These are phyloP conservation scores for Anser cygnoides DNA, from an alignment of 2,113 vertebrate genomes.

Conservation along the genomic window DNA sequence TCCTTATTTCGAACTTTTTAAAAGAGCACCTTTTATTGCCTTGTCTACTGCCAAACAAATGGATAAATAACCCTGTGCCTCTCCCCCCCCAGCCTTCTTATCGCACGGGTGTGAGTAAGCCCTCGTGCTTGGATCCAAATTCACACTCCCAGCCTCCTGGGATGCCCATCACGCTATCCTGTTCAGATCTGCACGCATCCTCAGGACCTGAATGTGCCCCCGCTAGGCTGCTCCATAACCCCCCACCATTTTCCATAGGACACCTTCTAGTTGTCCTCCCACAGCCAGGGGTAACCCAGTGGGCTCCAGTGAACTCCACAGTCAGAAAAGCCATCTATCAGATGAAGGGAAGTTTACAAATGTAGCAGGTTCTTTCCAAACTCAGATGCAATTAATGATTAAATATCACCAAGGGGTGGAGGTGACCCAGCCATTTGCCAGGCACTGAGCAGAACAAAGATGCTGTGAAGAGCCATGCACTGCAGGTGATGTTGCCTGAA, in stretches of 20 bases:
- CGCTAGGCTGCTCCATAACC: background rate
- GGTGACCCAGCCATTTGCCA: background rate
- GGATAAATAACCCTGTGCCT: background rate
- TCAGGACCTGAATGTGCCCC: background rate
- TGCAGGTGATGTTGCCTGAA: background rate
- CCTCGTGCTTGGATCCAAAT: conserved; percentile 3
- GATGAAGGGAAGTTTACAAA: background rate
- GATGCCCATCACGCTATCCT: background rate
- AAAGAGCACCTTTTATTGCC: conserved; percentile 50
- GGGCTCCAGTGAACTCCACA: rapidly evolving
- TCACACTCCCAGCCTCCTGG: conserved; percentile 1
- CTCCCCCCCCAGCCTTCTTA: background rate
- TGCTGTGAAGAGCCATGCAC: background rate
- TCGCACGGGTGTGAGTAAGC: background rate
- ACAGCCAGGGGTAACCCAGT: too few species aligned
- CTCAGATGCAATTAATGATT: background rate
- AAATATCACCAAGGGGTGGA: rapidly evolving
- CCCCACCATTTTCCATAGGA: background rate
- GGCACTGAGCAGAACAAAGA: background rate
- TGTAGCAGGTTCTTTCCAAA: background rate
- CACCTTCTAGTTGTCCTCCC: background rate
- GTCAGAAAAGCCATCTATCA: background rate
- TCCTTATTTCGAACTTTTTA: background rate
- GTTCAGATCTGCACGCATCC: background rate
- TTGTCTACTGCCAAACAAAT: background rate